Percentiles rank a stretch among this genome's conserved stretches.
phyloP scores from a whole-genome alignment of 2,113 vertebrate genomes.

The Platysternon megacephalum region DNA sequence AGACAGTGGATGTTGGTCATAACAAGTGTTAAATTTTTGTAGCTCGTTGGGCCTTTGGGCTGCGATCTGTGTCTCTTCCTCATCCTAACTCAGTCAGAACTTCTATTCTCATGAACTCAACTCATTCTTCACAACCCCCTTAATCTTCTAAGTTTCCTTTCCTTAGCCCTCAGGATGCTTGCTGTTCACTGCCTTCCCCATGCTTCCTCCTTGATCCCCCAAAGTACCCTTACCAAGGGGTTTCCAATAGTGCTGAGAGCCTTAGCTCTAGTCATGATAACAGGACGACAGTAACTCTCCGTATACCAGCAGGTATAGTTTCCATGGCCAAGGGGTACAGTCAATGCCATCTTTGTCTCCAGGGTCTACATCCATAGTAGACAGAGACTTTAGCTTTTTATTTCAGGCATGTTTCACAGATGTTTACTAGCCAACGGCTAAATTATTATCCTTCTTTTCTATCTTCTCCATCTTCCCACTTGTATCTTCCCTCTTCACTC shows the following conservation, averaged over 20 bases:
- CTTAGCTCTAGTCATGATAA: neutral
- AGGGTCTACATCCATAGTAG: neutral
- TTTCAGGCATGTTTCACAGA: neutral
- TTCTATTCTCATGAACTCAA: neutral
- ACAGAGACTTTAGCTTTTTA: neutral
- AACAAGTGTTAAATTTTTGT: neutral
- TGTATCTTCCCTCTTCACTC: neutral
- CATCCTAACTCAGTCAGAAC: neutral
- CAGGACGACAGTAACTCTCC: neutral
- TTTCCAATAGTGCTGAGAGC: neutral
- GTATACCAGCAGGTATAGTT: neutral
- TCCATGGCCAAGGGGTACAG: neutral
- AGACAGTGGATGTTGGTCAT: neutral
- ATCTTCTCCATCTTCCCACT: neutral
- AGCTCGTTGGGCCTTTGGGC: rapidly evolving
- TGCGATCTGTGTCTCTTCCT: neutral
- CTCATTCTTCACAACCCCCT: neutral
- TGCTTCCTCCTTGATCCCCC: neutral
- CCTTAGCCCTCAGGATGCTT: neutral
- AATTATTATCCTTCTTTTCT: neutral
- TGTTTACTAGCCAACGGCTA: neutral
- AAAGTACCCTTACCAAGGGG: neutral
- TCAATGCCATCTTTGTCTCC: neutral
- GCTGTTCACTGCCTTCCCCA: neutral
- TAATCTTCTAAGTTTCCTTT: rapidly evolving